Base-by-base conservation (phyloP, 1,140 invertebrate species). In the Magallana gigas region DNA sequence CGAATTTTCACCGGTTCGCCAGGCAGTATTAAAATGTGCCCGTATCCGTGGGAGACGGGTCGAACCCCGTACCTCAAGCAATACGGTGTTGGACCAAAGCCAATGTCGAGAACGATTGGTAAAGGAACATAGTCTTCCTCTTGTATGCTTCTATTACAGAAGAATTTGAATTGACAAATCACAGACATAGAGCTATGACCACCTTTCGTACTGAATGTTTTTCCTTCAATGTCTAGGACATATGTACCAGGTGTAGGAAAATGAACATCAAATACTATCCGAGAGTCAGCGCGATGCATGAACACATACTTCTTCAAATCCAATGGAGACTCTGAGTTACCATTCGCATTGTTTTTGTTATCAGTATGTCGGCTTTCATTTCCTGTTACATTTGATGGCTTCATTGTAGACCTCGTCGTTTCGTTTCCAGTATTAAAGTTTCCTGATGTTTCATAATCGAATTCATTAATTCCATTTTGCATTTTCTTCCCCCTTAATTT, bases 61-160 rank as follows among this genome's bases (percentile, higher is more conserved):
- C 85, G 36, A 16, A 89, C 80, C 6, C 88, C 88, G 16, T 68
- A 48, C 36, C 68, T 58, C 14, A 59, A 57, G 12, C 85, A 86
- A n/a, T 89, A 57, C 7, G 85, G 85, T 6, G 85, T 89, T n/a
- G 85, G 85, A 4, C 88, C 88, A 85, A 85, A 89, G 29, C 88
- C 88, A 8, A 89, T 85, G 5, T 84, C 82, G 6, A 85, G 88
- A 23, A 68, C 58, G 29, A 85, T 57, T 59, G 87, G 87, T 18
- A 88, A 82, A 8, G 83, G 18, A n/a, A 84, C 58, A 62, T 71
- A 12, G 8, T 59, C 68, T 29, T 88, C 87, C 12, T 60, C 57
- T 36, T 56, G 57, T 11, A 60, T 57, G 81, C 76, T 80, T 36
- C 82, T 81, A 86, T 62, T 62, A 68, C 87, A 85, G 16, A 56